Evolutionary conservation across 2,888 invertebrate species (phyloP).

Genomic region (Periphyllus acericola): DNA sequence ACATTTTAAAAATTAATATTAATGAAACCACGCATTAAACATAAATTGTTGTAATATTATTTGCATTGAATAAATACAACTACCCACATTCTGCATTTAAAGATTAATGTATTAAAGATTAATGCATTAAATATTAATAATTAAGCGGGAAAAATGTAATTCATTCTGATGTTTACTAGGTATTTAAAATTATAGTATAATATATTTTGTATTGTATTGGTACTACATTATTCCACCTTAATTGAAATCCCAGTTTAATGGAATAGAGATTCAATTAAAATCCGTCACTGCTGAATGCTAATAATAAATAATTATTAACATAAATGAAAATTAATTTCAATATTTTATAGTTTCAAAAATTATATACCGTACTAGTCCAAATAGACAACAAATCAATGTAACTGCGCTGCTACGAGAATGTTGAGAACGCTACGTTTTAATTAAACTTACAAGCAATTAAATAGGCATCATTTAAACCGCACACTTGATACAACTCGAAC

Average conservation of each 20-base stretch:
- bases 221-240: background rate
- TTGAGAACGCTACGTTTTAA: conserved; percentile 15
- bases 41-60: no score
- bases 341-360: background rate
- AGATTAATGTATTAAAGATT: no score
- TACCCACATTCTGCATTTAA: no score
- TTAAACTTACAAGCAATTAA: conserved; percentile 36
- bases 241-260: background rate
- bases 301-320: background rate
- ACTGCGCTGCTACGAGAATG: background rate
- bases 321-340: conserved; percentile 1
- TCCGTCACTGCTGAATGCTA: background rate
- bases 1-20: no score
- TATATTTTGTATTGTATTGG: no score
- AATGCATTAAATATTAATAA: background rate
- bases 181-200: no score
- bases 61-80: no score
- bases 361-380: background rate
- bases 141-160: background rate
- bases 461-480: background rate
- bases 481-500: background rate
- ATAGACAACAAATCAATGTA: background rate
- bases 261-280: background rate
- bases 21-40: no score
- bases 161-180: background rate